A percentile compares a stretch with the other conserved stretches of the same genome.
phyloP scores from a whole-genome alignment of 2,888 invertebrate genomes.

The Apodemia zela region DNA sequence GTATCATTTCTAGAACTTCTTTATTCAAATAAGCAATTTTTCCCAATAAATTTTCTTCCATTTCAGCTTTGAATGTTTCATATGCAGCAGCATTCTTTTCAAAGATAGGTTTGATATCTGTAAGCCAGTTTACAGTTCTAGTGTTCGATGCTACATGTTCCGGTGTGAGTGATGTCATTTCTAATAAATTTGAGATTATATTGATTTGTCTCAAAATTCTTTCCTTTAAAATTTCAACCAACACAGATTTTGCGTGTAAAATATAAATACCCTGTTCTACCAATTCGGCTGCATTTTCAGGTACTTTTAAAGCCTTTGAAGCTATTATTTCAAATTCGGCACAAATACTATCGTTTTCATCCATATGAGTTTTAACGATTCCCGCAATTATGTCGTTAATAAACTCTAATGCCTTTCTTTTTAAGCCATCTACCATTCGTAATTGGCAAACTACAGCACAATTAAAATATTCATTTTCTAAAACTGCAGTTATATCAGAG shows the following conservation, averaged over 20 bases:
- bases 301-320: slow-evolving; percentile 84
- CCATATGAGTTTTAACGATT: slow-evolving; percentile 82
- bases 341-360: slow-evolving; percentile 85
- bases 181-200: slow-evolving; percentile 85
- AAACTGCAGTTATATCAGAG: slow-evolving; percentile 80
- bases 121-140: slow-evolving; percentile 91
- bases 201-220: slow-evolving; percentile 84
- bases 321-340: slow-evolving; percentile 86
- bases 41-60: slow-evolving; percentile 89
- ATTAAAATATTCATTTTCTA: slow-evolving; percentile 85
- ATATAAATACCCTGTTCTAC: slow-evolving; percentile 91
- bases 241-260: slow-evolving; percentile 86
- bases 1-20: slow-evolving; percentile 86
- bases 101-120: slow-evolving; percentile 89
- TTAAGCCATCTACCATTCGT: slow-evolving; percentile 82
- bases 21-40: slow-evolving; percentile 85
- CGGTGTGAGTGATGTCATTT: slow-evolving; percentile 85
- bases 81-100: slow-evolving; percentile 89
- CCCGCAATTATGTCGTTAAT: slow-evolving; percentile 82
- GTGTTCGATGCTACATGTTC: slow-evolving; percentile 90
- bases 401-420: slow-evolving; percentile 77
- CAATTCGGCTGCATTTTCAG: slow-evolving; percentile 89
- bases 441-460: slow-evolving; percentile 83
- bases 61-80: slow-evolving; percentile 90
- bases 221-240: slow-evolving; percentile 84